Conservation (phyloP, 2,888 invertebrate genomes). For the Podotricha telesiphe region DNA sequence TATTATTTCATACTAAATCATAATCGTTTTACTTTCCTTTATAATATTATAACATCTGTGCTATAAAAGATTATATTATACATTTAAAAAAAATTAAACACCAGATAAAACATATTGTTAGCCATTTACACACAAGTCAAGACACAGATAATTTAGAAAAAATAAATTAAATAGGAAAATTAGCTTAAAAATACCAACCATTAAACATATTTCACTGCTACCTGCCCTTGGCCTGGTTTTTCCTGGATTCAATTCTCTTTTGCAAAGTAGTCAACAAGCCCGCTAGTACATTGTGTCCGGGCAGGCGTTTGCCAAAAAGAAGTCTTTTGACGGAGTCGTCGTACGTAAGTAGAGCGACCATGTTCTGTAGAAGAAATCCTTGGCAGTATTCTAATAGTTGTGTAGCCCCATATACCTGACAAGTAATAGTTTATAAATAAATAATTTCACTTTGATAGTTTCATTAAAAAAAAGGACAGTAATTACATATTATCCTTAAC, state of each 20-base stretch:
- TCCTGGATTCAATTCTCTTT: conserved; percentile 89
- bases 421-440: conserved; percentile 22
- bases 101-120: neutral
- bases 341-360: conserved; percentile 96
- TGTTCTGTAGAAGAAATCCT: conserved; percentile 94
- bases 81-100: neutral
- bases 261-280: conserved; percentile 92
- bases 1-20: no score
- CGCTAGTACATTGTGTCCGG: conserved; percentile 94
- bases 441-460: neutral
- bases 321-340: conserved; percentile 95
- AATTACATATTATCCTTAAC: no score
- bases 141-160: conserved; percentile 17
- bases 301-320: conserved; percentile 93
- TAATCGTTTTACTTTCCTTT: neutral
- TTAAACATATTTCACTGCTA: conserved; percentile 54
- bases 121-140: neutral
- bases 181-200: neutral
- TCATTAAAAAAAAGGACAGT: no score
- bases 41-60: neutral
- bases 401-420: conserved; percentile 92
- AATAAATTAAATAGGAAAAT: conserved; percentile 17
- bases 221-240: conserved; percentile 72
- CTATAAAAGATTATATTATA: no score
- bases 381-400: conserved; percentile 95